A percentile compares a stretch with the other conserved stretches of the same genome.
Evolutionary conservation across 2,888 invertebrate species (phyloP).

Genomic region (Stegophylla sp.): DNA sequence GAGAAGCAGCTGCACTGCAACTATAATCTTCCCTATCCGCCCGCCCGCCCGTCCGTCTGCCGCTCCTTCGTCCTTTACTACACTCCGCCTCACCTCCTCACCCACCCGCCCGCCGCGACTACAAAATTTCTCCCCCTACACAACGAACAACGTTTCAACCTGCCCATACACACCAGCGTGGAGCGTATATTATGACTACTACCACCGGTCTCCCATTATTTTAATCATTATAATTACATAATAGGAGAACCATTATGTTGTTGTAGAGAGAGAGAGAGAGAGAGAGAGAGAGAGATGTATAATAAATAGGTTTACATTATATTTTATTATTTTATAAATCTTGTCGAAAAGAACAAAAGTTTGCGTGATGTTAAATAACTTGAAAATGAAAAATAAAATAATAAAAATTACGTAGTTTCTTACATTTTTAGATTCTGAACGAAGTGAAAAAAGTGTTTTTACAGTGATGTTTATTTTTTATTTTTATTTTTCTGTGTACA

Average conservation of each 20-base stretch:
- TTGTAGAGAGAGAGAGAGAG: not conserved
- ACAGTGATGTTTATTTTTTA: no score
- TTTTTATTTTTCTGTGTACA: not conserved
- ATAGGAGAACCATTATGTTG: conserved; percentile 28
- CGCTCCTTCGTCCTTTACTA: not conserved
- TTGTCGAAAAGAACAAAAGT: not conserved
- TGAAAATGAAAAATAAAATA: conserved; percentile 20
- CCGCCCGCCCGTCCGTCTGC: not conserved
- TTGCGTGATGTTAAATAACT: conserved; percentile 45
- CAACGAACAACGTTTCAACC: conserved; percentile 41
- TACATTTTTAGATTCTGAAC: no score
- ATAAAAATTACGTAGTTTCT: no score
- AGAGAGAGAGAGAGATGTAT: not conserved
- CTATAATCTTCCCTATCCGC: conserved; percentile 54
- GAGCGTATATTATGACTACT: not conserved
- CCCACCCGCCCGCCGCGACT: not conserved
- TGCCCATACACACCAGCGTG: conserved; percentile 23
- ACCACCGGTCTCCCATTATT: conserved; percentile 41
- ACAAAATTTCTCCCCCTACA: not conserved
- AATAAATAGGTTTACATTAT: not conserved
- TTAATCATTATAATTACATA: conserved; percentile 57
- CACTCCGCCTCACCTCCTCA: not conserved
- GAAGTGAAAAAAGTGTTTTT: no score
- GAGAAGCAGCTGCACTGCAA: conserved; percentile 42
- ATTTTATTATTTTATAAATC: conserved; percentile 32